phyloP scores from a whole-genome alignment of 2,888 invertebrate genomes.

The Morinoia aosen region DNA sequence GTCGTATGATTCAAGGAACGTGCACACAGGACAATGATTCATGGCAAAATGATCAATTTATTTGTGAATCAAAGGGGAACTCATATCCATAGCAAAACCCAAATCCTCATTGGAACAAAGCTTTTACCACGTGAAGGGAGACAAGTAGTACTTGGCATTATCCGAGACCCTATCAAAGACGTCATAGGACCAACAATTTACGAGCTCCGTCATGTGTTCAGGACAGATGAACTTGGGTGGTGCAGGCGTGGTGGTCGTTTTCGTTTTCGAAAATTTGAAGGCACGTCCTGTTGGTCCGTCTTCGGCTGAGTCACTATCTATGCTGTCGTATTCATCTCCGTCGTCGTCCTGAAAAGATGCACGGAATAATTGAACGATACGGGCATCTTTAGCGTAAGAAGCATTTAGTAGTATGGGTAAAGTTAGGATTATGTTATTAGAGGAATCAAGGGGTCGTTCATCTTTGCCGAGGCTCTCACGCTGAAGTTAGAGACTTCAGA shows the following conservation, averaged over 20 bases:
- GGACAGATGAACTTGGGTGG: slow-evolving; percentile 1
- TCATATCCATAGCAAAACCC: neutral
- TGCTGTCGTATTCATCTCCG: neutral
- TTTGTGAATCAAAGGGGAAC: neutral
- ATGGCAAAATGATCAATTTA: neutral
- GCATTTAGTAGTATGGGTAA: too few species aligned
- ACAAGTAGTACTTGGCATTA: neutral
- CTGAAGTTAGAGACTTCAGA: too few species aligned
- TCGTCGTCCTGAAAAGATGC: neutral
- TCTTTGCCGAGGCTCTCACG: too few species aligned
- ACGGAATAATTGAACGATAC: neutral
- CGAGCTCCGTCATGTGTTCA: neutral
- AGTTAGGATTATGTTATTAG: too few species aligned
- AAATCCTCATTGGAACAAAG: neutral
- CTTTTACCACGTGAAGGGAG: neutral
- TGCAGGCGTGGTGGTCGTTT: neutral
- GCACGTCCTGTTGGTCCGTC: neutral
- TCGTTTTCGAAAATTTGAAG: neutral
- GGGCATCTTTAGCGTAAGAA: too few species aligned
- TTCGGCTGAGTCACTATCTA: neutral
- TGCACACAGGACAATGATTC: neutral
- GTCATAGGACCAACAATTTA: slow-evolving; percentile 24
- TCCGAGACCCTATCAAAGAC: neutral
- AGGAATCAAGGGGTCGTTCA: too few species aligned
- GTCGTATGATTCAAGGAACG: neutral